These are phyloP conservation scores for Congeria kusceri DNA, from an alignment of 2,888 invertebrate species.

Conservation along the genomic window DNA sequence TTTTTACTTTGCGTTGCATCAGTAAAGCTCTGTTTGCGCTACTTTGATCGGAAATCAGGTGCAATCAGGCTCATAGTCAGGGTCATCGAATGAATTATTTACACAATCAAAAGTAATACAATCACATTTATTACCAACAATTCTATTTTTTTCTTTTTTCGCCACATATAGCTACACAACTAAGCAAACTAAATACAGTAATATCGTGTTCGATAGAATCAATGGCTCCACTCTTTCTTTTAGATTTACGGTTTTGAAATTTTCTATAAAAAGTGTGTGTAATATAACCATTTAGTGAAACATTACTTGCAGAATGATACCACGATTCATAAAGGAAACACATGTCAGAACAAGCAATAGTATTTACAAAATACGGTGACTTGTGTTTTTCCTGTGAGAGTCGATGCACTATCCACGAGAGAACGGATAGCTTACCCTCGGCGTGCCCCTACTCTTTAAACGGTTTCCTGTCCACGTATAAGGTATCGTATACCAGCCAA, in stretches of 20 bases:
- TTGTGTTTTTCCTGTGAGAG: neutral
- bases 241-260: too few relatives aligned
- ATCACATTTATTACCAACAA: neutral
- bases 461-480: conserved; percentile 11
- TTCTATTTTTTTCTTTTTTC: too few relatives aligned
- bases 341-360: conserved; percentile 8
- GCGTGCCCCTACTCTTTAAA: conserved; percentile 11
- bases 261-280: too few relatives aligned
- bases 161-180: conserved; percentile 1
- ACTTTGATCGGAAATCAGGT: too few relatives aligned
- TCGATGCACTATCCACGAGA: conserved; percentile 7
- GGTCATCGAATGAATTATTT: neutral
- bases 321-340: neutral
- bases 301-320: neutral
- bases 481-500: conserved; percentile 13
- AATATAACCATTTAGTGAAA: neutral
- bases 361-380: conserved; percentile 6
- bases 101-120: neutral
- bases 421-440: conserved; percentile 8
- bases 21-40: too few relatives aligned
- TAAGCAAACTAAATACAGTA: neutral
- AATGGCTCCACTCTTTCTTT: neutral
- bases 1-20: too few relatives aligned
- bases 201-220: neutral
- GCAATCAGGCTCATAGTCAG: neutral